These are phyloP conservation scores for Nysson spinosus DNA, from an alignment of 2,888 invertebrate genomes.

Conservation along the genomic window DNA sequence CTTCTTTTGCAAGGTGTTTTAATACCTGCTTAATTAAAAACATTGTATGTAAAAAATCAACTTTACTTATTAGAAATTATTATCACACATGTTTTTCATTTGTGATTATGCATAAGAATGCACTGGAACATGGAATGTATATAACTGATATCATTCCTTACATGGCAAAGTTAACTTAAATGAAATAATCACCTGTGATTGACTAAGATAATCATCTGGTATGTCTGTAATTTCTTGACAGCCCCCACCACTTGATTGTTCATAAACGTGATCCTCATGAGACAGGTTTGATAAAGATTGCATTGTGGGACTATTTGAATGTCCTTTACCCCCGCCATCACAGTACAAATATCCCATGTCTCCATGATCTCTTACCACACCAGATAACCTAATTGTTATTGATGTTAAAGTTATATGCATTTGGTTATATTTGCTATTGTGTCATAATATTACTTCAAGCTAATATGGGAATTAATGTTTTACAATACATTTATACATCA, in stretches of 20 bases:
- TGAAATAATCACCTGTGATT: slow-evolving; percentile 81
- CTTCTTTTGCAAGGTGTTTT: slow-evolving; percentile 91
- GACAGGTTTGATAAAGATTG: slow-evolving; percentile 74
- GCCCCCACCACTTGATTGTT: slow-evolving; percentile 69
- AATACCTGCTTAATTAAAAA: slow-evolving; percentile 79
- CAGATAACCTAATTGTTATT: slow-evolving; percentile 72
- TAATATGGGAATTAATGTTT: too few species aligned
- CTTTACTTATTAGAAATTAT: not conserved
- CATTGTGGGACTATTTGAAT: slow-evolving; percentile 77
- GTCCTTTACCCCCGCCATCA: slow-evolving; percentile 73
- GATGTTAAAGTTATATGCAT: too few species aligned
- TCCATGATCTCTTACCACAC: slow-evolving; percentile 73
- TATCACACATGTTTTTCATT: too few species aligned
- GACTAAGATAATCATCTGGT: slow-evolving; percentile 90
- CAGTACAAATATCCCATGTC: slow-evolving; percentile 75
- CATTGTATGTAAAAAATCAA: not conserved
- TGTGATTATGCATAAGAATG: too few species aligned
- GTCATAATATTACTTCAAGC: too few species aligned
- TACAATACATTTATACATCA: too few species aligned
- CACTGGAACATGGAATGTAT: too few species aligned
- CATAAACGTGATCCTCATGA: slow-evolving; percentile 74
- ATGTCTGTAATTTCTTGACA: slow-evolving; percentile 89
- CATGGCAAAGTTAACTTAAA: too few species aligned
- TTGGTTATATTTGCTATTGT: too few species aligned
- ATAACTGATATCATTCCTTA: too few species aligned